phyloP scores from a whole-genome alignment of 1,140 invertebrate genomes.

The Bombus difficillimus region DNA sequence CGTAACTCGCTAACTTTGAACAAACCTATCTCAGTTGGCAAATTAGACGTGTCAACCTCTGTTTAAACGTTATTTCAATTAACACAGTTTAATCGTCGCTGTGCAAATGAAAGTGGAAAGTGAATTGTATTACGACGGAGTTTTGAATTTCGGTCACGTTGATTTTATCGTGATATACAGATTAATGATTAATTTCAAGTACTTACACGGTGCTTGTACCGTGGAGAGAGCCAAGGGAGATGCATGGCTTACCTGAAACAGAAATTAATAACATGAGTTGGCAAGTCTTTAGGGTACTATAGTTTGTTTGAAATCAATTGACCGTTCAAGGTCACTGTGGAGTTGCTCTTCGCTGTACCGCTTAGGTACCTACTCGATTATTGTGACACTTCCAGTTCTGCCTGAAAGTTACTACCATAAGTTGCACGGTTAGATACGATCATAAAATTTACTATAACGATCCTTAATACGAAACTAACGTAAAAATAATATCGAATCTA shows the following conservation, averaged over 20 bases:
- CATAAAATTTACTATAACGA: background rate
- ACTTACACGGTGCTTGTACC: background rate
- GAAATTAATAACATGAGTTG: background rate
- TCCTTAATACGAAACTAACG: background rate
- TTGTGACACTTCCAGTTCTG: background rate
- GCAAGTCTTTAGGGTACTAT: background rate
- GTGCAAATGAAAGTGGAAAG: background rate
- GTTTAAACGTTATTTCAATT: slow-evolving; percentile 12
- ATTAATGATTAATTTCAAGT: background rate
- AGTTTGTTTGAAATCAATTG: background rate
- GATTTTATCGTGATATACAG: background rate
- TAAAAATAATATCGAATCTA: background rate
- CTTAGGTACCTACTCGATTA: background rate
- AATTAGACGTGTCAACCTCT: slow-evolving; percentile 13
- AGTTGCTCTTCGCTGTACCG: too few relatives aligned
- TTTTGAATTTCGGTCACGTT: background rate
- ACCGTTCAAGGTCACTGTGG: background rate
- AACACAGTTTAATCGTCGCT: background rate
- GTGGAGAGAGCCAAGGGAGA: background rate
- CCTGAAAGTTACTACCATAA: background rate
- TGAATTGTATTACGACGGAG: too few relatives aligned
- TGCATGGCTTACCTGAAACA: slow-evolving; percentile 39
- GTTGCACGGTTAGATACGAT: background rate
- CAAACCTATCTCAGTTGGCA: background rate
- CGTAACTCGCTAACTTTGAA: slow-evolving; percentile 22